Percentiles rank a stretch among this genome's conserved stretches.
Evolutionary conservation across 2,797 vertebrate species (phyloP).

Genomic region (Poeciliopsis paucimaculata): DNA sequence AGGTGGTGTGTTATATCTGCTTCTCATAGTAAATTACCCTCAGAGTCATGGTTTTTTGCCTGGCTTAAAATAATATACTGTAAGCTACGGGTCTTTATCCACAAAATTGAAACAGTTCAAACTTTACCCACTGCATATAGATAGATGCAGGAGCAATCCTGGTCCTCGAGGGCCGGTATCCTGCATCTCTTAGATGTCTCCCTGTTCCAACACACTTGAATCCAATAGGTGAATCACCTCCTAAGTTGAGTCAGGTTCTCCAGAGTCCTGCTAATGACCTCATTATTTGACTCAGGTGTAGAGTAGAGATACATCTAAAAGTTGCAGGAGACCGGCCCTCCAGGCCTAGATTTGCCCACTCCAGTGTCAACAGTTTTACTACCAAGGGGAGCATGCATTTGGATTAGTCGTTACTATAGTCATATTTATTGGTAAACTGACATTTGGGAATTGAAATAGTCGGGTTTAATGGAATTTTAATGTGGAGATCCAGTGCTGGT

Average conservation of each 20-base stretch:
- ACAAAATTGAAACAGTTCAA: slow-evolving; percentile 17
- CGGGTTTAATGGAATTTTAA: not conserved
- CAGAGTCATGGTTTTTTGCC: slow-evolving; percentile 51
- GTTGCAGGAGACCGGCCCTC: too few species aligned
- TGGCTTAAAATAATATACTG: slow-evolving; percentile 26
- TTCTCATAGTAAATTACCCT: slow-evolving; percentile 59
- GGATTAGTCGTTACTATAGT: slow-evolving; percentile 22
- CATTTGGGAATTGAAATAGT: slow-evolving; percentile 21
- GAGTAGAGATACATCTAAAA: too few species aligned
- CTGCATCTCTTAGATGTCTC: too few species aligned
- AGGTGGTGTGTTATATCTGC: slow-evolving; percentile 45
- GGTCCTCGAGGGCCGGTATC: too few species aligned
- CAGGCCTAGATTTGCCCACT: too few species aligned
- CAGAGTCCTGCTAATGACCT: too few species aligned
- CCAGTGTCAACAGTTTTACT: slow-evolving; percentile 2
- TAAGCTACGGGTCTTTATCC: slow-evolving; percentile 24
- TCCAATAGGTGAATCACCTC: too few species aligned
- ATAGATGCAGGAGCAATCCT: not conserved
- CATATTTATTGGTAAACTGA: slow-evolving; percentile 30
- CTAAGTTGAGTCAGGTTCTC: too few species aligned
- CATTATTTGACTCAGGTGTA: too few species aligned
- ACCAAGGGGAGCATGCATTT: slow-evolving; percentile 28
- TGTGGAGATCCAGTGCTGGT: not conserved
- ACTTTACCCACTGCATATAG: slow-evolving; percentile 49
- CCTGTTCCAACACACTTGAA: too few species aligned